Evolutionary conservation across 2,797 vertebrate species (phyloP).

Genomic region (Pteropus rufus): DNA sequence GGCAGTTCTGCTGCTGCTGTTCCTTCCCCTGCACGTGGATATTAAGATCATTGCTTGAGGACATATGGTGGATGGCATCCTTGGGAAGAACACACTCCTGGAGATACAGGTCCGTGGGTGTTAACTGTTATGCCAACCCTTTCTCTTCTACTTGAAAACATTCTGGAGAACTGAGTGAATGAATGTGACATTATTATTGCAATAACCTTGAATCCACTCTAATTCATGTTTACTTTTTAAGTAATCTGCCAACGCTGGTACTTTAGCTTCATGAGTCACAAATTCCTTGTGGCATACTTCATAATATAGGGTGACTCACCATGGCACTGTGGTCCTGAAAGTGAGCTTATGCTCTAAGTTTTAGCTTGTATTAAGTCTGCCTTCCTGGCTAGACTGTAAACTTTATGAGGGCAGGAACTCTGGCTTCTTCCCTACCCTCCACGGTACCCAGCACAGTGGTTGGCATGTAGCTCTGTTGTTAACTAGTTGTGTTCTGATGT

Average conservation of each 20-base stretch:
- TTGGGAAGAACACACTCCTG: not conserved
- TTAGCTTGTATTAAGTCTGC: not conserved
- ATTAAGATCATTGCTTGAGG: not conserved
- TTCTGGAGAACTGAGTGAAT: constrained; percentile 40
- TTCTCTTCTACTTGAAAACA: constrained; percentile 58
- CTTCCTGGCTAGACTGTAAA: not conserved
- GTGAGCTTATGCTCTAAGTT: not conserved
- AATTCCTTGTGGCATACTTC: constrained; percentile 43
- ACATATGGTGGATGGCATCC: not conserved
- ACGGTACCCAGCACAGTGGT: not conserved
- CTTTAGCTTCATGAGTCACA: constrained; percentile 58
- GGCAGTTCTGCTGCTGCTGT: not conserved
- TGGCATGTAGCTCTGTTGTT: not conserved
- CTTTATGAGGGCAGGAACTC: not conserved
- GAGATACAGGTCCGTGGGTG: not conserved
- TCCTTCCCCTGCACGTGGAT: not conserved
- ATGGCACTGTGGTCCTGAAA: not conserved
- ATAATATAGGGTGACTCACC: constrained; percentile 46
- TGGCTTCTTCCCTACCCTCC: not conserved
- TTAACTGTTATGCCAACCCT: not conserved
- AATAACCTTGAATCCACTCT: constrained; percentile 61
- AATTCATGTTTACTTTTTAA: constrained; percentile 63
- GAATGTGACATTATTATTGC: constrained; percentile 29
- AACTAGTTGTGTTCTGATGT: not conserved
- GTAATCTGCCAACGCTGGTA: constrained; percentile 32